Evolutionary conservation across 2,888 invertebrate species (phyloP).

Genomic region (Leptura quadrifasciata): DNA sequence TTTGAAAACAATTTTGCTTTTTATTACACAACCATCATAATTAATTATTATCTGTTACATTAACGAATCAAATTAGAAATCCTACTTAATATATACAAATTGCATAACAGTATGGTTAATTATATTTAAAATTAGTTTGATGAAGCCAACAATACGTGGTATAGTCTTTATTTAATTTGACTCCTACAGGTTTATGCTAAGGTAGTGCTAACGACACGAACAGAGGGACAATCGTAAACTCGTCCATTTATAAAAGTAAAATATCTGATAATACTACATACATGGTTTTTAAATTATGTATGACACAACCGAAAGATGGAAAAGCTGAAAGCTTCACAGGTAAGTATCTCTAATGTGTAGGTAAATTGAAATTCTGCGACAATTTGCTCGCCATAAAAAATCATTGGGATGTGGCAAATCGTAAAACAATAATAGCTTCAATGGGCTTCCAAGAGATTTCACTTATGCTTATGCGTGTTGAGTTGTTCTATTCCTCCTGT

Average conservation of each 20-base stretch:
- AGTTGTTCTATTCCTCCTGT: too few relatives aligned
- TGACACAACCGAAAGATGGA: too few relatives aligned
- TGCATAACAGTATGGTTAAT: slow-evolving; percentile 32
- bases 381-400: too few relatives aligned
- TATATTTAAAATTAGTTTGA: slow-evolving; percentile 39
- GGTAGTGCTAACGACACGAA: slow-evolving; percentile 3
- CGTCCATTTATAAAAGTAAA: background rate
- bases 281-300: too few relatives aligned
- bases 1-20: background rate
- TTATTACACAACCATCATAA: background rate
- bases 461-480: too few relatives aligned
- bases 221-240: background rate
- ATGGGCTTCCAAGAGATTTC: too few relatives aligned
- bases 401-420: too few relatives aligned
- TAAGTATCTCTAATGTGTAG: too few relatives aligned
- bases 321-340: too few relatives aligned
- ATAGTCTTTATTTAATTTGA: slow-evolving; percentile 36
- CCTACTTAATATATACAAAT: slow-evolving; percentile 38
- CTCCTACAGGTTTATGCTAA: slow-evolving; percentile 33
- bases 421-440: too few relatives aligned
- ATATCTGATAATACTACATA: too few relatives aligned
- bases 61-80: slow-evolving; percentile 15
- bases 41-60: background rate
- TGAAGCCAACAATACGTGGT: slow-evolving; percentile 39
- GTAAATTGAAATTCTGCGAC: too few relatives aligned